Conservation (phyloP, 2,888 invertebrate species). For the Isoperla grammatica region DNA sequence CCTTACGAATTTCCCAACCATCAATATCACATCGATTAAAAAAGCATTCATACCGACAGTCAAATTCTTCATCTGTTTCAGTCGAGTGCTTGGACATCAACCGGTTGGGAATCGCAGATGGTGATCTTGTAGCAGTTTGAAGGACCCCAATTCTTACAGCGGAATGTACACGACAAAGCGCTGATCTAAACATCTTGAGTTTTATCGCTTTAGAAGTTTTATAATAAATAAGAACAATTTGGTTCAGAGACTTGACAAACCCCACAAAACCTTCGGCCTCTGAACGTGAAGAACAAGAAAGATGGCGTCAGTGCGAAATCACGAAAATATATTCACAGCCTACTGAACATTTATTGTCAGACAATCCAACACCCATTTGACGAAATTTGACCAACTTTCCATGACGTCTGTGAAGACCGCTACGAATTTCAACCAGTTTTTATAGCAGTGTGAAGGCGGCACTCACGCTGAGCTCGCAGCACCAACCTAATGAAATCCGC, state of each 20-base stretch:
- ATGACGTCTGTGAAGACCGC: no score
- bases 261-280: not conserved
- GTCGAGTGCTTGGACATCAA: conserved; percentile 35
- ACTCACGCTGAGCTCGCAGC: no score
- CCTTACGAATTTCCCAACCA: conserved; percentile 91
- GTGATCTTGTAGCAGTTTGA: conserved; percentile 24
- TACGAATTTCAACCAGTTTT: no score
- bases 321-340: not conserved
- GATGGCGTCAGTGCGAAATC: conserved; percentile 8
- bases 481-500: no score
- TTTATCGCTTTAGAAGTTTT: no score
- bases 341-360: no score
- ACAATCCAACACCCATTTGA: no score
- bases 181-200: conserved; percentile 30
- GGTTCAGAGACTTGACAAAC: no score
- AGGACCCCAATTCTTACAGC: conserved; percentile 19
- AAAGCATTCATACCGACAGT: conserved; percentile 73
- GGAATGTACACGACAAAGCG: conserved; percentile 26
- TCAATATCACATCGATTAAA: conserved; percentile 86
- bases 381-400: no score
- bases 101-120: conserved; percentile 28
- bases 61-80: conserved; percentile 82
- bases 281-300: conserved; percentile 4
- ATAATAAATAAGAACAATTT: no score
- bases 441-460: no score